Evolutionary conservation across 2,113 vertebrate species (phyloP), one percentile per base, ranked within the genome.

Genomic region (Brachypteracias leptosomus): DNA sequence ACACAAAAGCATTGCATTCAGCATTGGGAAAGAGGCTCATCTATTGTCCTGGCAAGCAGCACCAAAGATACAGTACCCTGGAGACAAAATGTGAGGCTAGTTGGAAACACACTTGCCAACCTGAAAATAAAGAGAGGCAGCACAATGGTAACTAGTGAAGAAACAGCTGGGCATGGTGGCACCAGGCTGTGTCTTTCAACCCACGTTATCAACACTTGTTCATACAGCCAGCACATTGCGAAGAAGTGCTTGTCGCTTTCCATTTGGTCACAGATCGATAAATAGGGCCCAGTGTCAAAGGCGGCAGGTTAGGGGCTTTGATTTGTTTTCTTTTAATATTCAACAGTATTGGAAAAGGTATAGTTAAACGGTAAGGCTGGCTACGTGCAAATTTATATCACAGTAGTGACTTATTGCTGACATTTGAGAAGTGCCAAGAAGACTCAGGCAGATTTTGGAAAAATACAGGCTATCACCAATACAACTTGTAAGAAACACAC

Each of bases 101-200:
- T 95, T 95, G 89, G 88, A 95, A 97, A 93, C 28, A 55, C 58
- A 15, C 77, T 97, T 95, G 95, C 96, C 96, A 95, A 84, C 75
- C 92, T 86, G 67, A 93, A 94, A 95, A 67, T 80, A 95, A 95
- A 93, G 62, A 46, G 35, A 95, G 54, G 36, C 89, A 63, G 21
- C 94, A 98, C 96, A 97, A 97, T 98, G 79, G 96, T 83, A 92
- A 70, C 90, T 54, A 68, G 94, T 70, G 91, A 93, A 95, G 95
- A 97, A 98, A 96, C 97, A 97, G 97, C 96, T 97, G 97, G 96
- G 90, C 73, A 90, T 35, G 44, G 94, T 95, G 96, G 96, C 97
- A 97, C 94, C 95, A 98, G 97, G 90, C 97, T 97, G 97, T 59
- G 96, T 97, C 96, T 97, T 97, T 98, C 97, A 97, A 85, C 28